Percentiles rank a stretch among this genome's conserved stretches.
Conservation (phyloP, 2,888 invertebrate genomes). For the Drosophila peninsularis region DNA sequence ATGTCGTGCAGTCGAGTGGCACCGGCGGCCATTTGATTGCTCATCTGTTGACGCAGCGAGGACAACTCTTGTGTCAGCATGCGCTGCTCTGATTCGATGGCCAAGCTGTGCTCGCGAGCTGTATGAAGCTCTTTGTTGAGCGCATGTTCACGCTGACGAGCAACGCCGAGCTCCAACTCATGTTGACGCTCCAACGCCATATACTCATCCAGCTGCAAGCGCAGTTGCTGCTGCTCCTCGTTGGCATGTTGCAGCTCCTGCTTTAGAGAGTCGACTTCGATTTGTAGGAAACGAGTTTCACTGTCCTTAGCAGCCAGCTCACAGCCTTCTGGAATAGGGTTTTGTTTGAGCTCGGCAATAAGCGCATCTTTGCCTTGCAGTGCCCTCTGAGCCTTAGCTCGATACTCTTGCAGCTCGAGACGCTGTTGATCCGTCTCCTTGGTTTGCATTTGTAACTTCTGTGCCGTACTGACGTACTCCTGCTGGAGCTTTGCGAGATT, state of each 20-base stretch:
- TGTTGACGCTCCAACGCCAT: conserved; percentile 62
- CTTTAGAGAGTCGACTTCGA: conserved; percentile 87
- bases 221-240: conserved; percentile 70
- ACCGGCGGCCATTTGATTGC: conserved; percentile 79
- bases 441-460: conserved; percentile 85
- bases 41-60: conserved; percentile 83
- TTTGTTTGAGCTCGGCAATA: conserved; percentile 87
- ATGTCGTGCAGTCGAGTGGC: conserved; percentile 77
- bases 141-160: conserved; percentile 64
- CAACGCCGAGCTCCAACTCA: conserved; percentile 51
- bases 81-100: conserved; percentile 83
- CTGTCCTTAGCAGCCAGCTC: conserved; percentile 61
- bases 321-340: conserved; percentile 22
- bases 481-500: conserved; percentile 85
- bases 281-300: conserved; percentile 84
- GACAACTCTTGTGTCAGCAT: conserved; percentile 83
- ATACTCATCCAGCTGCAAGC: conserved; percentile 70
- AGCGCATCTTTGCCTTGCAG: conserved; percentile 91
- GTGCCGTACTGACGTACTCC: conserved; percentile 84
- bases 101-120: conserved; percentile 85
- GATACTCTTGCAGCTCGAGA: conserved; percentile 90
- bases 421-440: conserved; percentile 85
- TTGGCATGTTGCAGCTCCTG: conserved; percentile 76
- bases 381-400: conserved; percentile 91
- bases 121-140: conserved; percentile 73